Base-by-base conservation (phyloP, 2,888 invertebrate species). In the Strigamia crassipes region DNA sequence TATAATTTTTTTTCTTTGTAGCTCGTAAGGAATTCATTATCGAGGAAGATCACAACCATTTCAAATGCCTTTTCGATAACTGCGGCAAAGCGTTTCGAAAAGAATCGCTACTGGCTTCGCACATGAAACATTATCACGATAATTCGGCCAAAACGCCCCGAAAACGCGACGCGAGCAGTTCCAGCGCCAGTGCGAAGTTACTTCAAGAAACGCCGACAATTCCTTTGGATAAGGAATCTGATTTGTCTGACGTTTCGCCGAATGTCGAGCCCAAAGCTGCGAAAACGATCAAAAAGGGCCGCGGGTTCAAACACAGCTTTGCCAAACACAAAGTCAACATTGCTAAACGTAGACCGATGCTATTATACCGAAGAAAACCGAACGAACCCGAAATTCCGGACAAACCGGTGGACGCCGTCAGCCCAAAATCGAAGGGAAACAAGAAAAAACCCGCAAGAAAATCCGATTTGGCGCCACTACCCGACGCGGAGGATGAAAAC, bases 71-170 rank as follows among this genome's bases (percentile, higher is more conserved):
- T 9, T 85, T 85, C 81, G 85, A 85, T 83, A 93, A 92, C 0
- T 97, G 97, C 87, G 92, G 91, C 80, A 97, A 97, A 88, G 94
- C 93, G 85, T 97, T 96, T 87, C 91, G 97, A 6, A 96, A 96
- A 86, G 95, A 96, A 86, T 95, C 94, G 84, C 91, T 97, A 80
- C 89, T 97, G 10, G 79, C 82, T 0, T 83, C 83, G 92, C 97
- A 97, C 87, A 93, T 97, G 66, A 97, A 97, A 86, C 96, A 97
- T 87, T 97, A 97, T 88, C 97, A 97, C 88, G 42, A 79, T 21
- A 79, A 79, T 41, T 13, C 41, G 23, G 12, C 21, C 6, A 66
- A 77, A 34, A 34, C 31, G 15, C 6, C 42, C 2, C 1, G 41
- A 31, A 77, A 31, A 18, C 46, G 79, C 12, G 41, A 73, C 10